Percentiles rank a stretch among this genome's conserved stretches.
These are phyloP conservation scores for Ceriagrion tenellum DNA, from an alignment of 2,888 invertebrate genomes.

Conservation along the genomic window DNA sequence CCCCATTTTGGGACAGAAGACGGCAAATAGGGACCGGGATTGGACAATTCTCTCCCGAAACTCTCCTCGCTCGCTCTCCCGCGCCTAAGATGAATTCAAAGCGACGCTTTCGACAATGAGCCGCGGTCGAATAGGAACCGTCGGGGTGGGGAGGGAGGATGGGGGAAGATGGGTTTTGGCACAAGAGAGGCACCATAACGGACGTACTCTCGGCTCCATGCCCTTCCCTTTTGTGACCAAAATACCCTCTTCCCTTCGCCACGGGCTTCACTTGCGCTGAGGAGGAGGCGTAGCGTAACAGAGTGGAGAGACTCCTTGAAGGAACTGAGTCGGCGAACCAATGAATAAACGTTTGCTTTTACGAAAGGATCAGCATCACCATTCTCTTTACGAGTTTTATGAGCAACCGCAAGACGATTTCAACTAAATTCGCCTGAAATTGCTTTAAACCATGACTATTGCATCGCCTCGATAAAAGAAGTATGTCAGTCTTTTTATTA, in stretches of 20 bases:
- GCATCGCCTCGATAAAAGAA: too few species aligned
- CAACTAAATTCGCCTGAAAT: too few species aligned
- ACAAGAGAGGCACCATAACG: not conserved
- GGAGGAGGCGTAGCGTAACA: too few species aligned
- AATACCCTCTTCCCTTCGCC: not conserved
- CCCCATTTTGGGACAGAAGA: not conserved
- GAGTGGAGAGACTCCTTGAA: too few species aligned
- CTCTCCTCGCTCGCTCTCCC: not conserved
- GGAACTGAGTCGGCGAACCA: not conserved
- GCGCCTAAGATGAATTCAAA: constrained; percentile 26
- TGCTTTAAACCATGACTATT: too few species aligned
- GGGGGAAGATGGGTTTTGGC: constrained; percentile 33
- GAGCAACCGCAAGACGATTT: too few species aligned
- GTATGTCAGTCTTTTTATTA: too few species aligned
- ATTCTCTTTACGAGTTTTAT: not conserved
- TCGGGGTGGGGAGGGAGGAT: not conserved
- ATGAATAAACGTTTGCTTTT: not conserved
- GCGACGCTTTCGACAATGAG: constrained; percentile 33
- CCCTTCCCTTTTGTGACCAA: not conserved
- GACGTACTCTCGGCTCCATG: not conserved
- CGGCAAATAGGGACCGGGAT: not conserved
- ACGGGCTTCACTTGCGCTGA: too few species aligned
- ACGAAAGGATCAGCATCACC: not conserved
- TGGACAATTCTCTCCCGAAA: not conserved
- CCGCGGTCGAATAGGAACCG: not conserved